Base-by-base conservation (phyloP, 2,888 invertebrate species). In the Tetheella fluctuosa region DNA sequence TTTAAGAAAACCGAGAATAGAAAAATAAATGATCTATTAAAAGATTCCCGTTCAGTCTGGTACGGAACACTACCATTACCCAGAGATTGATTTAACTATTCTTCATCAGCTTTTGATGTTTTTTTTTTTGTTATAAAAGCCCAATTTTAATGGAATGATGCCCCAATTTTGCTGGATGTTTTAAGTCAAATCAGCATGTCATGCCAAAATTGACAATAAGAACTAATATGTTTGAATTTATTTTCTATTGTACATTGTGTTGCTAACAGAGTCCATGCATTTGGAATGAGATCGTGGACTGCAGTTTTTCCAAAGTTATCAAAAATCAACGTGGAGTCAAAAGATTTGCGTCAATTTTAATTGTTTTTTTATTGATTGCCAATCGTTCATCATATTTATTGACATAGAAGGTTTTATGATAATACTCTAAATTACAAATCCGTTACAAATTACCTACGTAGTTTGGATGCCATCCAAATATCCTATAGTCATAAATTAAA, bases 181-280 rank as follows among this genome's bases (percentile, higher is more conserved):
- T 37, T 17, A 34, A 55, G 15, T 15, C 34, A 34, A 34, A 23
- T 15, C 34, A 55, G 91, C 91, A 89, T 91, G 91, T 88, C 89
- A 89, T 89, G 90, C 90, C 90, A 86, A 83, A 73, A 77, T 73
- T 70, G 63, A 76, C 60, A 69, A 78, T 70, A 71, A 73, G 69
- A 67, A 80, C 80, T 82, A 77, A 80, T 79, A 67, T 73, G 74
- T 71, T 74, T 78, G 69, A 67, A 62, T 73, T 76, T 76, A 77
- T 67, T 71, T 78, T 76, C 75, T 84, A 80, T 84, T 72, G 67
- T 70, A 68, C 71, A 67, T 77, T 84, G 81, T 84, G 73, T 72
- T 79, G 79, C 82, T 86, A 88, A 88, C 84, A 67, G 69, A 71
- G 80, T 83, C 83, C 82, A 77, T 77, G 79, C 79, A 76, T 79